phyloP scores from a whole-genome alignment of 2,113 vertebrate genomes.

The Acanthochromis polyacanthus region DNA sequence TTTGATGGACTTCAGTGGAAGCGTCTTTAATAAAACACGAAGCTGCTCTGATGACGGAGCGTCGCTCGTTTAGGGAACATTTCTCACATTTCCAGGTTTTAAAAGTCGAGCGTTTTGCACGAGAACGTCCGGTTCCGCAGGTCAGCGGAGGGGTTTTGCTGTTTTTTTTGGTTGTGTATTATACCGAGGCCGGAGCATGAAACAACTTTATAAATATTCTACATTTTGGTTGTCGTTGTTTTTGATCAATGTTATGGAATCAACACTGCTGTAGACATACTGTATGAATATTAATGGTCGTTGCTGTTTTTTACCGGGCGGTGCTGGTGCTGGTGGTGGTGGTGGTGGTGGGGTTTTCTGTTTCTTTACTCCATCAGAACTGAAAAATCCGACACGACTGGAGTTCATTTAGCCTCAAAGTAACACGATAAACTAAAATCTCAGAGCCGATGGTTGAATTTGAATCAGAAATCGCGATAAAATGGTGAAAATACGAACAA shows the following conservation, averaged over 20 bases:
- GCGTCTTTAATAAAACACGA: slow-evolving; percentile 25
- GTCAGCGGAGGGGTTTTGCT: not conserved
- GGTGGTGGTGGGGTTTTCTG: slow-evolving; percentile 44
- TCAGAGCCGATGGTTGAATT: too few species aligned
- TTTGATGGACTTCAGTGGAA: not conserved
- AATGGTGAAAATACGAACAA: too few species aligned
- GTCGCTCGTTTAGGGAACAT: not conserved
- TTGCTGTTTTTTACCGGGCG: slow-evolving; percentile 64
- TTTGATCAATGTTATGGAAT: slow-evolving; percentile 75
- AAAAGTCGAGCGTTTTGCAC: too few species aligned
- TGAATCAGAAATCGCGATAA: too few species aligned
- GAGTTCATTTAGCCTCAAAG: not conserved
- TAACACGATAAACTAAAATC: too few species aligned
- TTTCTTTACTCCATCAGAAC: slow-evolving; percentile 27
- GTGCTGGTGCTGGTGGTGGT: slow-evolving; percentile 47
- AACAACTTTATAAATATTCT: slow-evolving; percentile 81
- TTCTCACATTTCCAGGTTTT: too few species aligned
- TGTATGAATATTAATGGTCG: slow-evolving; percentile 76
- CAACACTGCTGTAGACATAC: slow-evolving; percentile 75
- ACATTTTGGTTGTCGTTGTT: slow-evolving; percentile 78
- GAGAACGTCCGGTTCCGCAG: not conserved
- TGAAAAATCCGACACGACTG: not conserved
- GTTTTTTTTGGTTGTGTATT: slow-evolving; percentile 65
- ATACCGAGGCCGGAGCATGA: slow-evolving; percentile 76
- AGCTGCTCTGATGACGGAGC: not conserved